These are phyloP conservation scores for Chauna torquata DNA, from an alignment of 2,113 vertebrate species.

Conservation along the genomic window DNA sequence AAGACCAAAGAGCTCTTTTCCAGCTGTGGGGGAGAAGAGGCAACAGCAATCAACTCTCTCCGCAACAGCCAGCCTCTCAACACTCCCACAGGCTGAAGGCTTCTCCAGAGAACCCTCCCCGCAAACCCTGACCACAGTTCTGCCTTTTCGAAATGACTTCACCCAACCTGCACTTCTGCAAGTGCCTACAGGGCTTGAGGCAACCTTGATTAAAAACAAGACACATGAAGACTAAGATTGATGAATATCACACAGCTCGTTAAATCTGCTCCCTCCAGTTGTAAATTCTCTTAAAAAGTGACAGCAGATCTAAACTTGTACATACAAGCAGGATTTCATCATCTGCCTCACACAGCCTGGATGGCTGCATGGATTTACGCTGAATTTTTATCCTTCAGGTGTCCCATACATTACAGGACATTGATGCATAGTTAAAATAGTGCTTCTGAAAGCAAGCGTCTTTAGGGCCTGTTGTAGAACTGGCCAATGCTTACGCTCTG, in stretches of 20 bases:
- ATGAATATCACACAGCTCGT: background rate
- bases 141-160: background rate
- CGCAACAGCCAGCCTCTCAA: background rate
- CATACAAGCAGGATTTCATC: background rate
- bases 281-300: background rate
- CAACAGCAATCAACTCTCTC: background rate
- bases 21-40: conserved; percentile 63
- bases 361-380: background rate
- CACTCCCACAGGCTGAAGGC: background rate
- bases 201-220: background rate
- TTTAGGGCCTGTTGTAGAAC: background rate
- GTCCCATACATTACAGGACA: background rate
- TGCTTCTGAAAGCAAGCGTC: background rate
- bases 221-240: background rate
- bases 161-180: background rate
- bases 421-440: background rate
- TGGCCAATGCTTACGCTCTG: background rate
- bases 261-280: background rate
- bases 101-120: background rate
- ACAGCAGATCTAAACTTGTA: background rate
- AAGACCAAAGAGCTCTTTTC: conserved; percentile 95
- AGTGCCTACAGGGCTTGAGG: background rate
- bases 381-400: background rate
- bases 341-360: background rate
- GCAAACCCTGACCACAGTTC: background rate